Conservation (phyloP, 1,140 invertebrate species). For the Dufourea novaeangliae region DNA sequence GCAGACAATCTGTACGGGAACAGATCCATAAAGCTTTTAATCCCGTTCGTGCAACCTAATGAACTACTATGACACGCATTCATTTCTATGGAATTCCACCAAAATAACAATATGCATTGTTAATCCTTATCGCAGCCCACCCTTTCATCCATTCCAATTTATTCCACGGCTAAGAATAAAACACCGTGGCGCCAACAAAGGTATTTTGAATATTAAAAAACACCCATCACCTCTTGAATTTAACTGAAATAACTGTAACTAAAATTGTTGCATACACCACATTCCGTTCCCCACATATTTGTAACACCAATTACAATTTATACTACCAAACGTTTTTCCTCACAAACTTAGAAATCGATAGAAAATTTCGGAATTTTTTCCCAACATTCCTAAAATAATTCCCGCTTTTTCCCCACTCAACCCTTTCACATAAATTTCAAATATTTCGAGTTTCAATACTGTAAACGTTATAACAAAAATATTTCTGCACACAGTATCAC, state of each 20-base stretch:
- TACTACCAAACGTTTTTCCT: too few species aligned
- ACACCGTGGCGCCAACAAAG: background rate
- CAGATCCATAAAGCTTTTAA: conserved; percentile 30
- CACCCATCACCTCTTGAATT: background rate
- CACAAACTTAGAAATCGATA: too few species aligned
- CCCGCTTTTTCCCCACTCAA: too few species aligned
- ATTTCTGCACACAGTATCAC: too few species aligned
- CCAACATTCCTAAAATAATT: too few species aligned
- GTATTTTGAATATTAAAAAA: background rate
- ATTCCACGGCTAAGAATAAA: background rate
- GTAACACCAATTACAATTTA: too few species aligned
- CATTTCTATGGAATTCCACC: background rate
- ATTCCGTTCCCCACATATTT: too few species aligned
- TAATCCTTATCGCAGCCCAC: background rate
- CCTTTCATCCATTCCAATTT: background rate
- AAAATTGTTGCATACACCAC: too few species aligned
- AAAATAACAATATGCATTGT: conserved; percentile 9
- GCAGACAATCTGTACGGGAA: background rate
- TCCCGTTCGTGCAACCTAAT: conserved; percentile 4
- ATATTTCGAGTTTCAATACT: too few species aligned
- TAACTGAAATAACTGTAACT: background rate
- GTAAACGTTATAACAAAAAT: too few species aligned
- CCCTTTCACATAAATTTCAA: too few species aligned
- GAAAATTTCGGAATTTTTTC: too few species aligned
- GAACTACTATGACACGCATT: conserved; percentile 27